Percentiles rank a stretch among this genome's conserved stretches.
Evolutionary conservation across 1,140 invertebrate genomes (phyloP).

Genomic region (Ips typographus): DNA sequence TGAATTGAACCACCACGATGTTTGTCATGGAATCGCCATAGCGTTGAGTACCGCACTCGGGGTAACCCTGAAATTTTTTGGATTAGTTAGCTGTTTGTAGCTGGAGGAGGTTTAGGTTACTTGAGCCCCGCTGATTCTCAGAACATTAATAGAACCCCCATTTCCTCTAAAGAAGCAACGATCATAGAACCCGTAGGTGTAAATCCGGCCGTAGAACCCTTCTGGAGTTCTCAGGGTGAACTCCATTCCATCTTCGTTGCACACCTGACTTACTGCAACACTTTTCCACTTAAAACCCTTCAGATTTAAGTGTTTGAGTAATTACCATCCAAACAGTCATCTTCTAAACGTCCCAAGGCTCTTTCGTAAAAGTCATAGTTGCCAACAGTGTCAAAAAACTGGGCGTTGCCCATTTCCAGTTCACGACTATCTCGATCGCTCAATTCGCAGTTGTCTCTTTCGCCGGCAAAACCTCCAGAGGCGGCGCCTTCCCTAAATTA

Average conservation of each 20-base stretch:
- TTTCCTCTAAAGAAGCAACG: conserved; percentile 88
- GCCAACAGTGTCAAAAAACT: conserved; percentile 78
- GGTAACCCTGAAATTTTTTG: conserved; percentile 63
- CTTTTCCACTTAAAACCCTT: not conserved
- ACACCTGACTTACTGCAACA: conserved; percentile 75
- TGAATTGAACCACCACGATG: conserved; percentile 92
- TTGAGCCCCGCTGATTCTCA: conserved; percentile 83
- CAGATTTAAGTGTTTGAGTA: not conserved
- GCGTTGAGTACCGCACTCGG: conserved; percentile 88
- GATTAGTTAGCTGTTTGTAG: not conserved
- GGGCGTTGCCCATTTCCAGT: conserved; percentile 79
- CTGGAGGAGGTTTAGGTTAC: conserved; percentile 3
- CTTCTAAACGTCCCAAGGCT: conserved; percentile 66
- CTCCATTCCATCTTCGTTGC: conserved; percentile 92
- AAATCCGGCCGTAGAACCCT: conserved; percentile 86
- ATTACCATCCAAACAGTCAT: conserved; percentile 81
- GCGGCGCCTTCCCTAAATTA: conserved; percentile 33
- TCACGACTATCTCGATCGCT: conserved; percentile 83
- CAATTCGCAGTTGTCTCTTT: conserved; percentile 83
- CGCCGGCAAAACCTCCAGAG: conserved; percentile 55
- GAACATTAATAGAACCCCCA: conserved; percentile 78
- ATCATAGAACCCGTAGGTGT: conserved; percentile 89
- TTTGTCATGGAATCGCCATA: conserved; percentile 92
- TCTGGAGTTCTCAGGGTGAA: conserved; percentile 85
- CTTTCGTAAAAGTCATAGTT: conserved; percentile 88